A percentile compares a stretch with the other conserved stretches of the same genome.
Conservation (phyloP, 2,113 vertebrate species). For the Taurulus bubalis region DNA sequence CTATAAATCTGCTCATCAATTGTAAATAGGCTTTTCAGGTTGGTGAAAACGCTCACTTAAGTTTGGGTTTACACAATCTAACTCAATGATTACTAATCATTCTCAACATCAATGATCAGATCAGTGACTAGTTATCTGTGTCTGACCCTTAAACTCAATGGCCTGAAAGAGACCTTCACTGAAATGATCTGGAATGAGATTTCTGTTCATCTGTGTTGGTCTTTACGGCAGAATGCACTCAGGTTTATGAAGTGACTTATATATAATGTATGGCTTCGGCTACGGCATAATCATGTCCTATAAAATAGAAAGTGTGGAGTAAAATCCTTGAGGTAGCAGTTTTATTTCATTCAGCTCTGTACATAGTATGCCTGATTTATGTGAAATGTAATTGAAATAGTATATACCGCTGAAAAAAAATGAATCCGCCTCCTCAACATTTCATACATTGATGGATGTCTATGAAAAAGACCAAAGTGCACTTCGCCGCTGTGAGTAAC, state of each 20-base stretch:
- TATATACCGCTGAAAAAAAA: neutral
- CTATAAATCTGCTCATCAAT: neutral
- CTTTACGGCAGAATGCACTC: slow-evolving; percentile 33
- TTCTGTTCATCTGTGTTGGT: slow-evolving; percentile 17
- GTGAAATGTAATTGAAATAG: slow-evolving; percentile 22
- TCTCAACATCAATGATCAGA: slow-evolving; percentile 1
- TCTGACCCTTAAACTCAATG: neutral
- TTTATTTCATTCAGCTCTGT: slow-evolving; percentile 6
- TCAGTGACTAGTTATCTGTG: slow-evolving; percentile 5
- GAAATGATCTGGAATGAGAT: slow-evolving; percentile 40
- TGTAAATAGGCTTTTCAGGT: neutral
- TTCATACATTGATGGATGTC: slow-evolving; percentile 26
- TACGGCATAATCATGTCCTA: slow-evolving; percentile 19
- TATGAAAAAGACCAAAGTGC: neutral
- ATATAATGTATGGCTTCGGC: slow-evolving; percentile 46
- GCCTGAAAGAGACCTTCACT: slow-evolving; percentile 51
- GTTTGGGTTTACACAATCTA: neutral
- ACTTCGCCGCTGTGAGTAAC: neutral
- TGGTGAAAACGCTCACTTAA: neutral
- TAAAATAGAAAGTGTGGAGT: slow-evolving; percentile 7
- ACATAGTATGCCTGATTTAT: slow-evolving; percentile 22
- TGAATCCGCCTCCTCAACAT: neutral
- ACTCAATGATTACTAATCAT: slow-evolving; percentile 19
- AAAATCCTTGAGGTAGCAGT: slow-evolving; percentile 29
- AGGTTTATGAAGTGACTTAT: slow-evolving; percentile 45